Evolutionary conservation across 2,888 invertebrate species (phyloP), one percentile per base, ranked within the genome.

Genomic region (Podotricha telesiphe): DNA sequence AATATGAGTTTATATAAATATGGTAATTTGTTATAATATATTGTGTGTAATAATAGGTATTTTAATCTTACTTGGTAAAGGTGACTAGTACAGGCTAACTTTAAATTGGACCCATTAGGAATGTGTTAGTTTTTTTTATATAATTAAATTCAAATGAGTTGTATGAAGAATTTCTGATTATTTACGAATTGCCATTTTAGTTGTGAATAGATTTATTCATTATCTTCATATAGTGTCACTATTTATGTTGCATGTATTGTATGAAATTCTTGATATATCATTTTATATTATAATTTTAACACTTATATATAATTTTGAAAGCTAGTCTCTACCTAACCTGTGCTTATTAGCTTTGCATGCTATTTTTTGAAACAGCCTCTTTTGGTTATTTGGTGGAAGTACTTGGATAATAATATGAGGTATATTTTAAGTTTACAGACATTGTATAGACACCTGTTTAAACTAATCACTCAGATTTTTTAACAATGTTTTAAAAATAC

Each of bases 311-410:
- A 47, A 37, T 45, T 28, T n/a, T 67, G 45, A 53, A 34, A 53
- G 28, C n/a, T 67, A 62, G 34, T 45, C 53, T 53, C 58, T 40
- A 75, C 75, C 65, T 69, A 75, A 71, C 71, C 65, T 73, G 28
- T 73, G 69, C 74, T 75, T 77, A 75, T 75, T 76, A 81, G 86
- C 87, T 89, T 88, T 87, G 92, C 89, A 89, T 89, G 89, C 76
- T 75, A 81, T 80, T 78, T 82, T 85, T 86, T 87, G 90, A 91
- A 93, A 93, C 93, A 93, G 93, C 93, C 93, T 93, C 93, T 92
- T 93, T 93, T 92, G 90, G 90, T 89, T 87, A 62, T 69, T 73
- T 73, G 74, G 73, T 74, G 74, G 69, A 66, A 74, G 73, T 74
- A 73, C 68, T 77, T 68, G 73, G 62, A 69, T 59, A 65, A 59